Evolutionary conservation across 2,888 invertebrate genomes (phyloP), one percentile per base, ranked within the genome.

Genomic region (Tethea ocularis): DNA sequence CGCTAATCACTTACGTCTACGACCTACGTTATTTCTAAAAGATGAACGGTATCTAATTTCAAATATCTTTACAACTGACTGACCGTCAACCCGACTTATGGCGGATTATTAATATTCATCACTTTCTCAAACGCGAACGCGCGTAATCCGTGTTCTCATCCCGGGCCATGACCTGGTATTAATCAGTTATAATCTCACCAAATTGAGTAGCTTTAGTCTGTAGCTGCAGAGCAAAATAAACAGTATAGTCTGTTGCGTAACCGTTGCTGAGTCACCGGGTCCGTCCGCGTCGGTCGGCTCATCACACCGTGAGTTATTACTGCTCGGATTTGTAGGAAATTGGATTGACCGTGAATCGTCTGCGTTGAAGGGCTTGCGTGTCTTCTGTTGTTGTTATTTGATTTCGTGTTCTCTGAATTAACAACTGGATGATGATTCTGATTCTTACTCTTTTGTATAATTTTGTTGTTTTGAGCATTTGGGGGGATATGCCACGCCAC

Each of bases 141-240:
- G 67, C 62, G 57, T 80, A 78, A 83, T 80, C 78, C 77, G 65
- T 66, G 64, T 69, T 69, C 71, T 73, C 71, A 74, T 77, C 72
- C 62, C 61, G 65, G 74, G 72, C 78, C 80, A 79, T 77, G 82
- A 77, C 74, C 72, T 71, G 63, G 74, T 79, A 85, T 86, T 83
- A 83, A 88, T 87, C 84, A 84, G 61, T 70, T 72, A 77, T 84
- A 85, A 87, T 86, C 84, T 83, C 73, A 70, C 80, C 78, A 80
- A 83, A 82, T 80, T 79, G 78, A 83, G 81, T 78, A 78, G 46
- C 69, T 3, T 46, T 46, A 17, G 33, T 29, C 66, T 72, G 13
- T 33, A 13, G 33, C 33, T 33, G 33, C 13, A 33, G 74, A 72
- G 75, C 77, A 77, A 84, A 79, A 83, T 78, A 81, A 83, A 83